Evolutionary conservation across 1,140 invertebrate species (phyloP).

Genomic region (Nasonia vitripennis): DNA sequence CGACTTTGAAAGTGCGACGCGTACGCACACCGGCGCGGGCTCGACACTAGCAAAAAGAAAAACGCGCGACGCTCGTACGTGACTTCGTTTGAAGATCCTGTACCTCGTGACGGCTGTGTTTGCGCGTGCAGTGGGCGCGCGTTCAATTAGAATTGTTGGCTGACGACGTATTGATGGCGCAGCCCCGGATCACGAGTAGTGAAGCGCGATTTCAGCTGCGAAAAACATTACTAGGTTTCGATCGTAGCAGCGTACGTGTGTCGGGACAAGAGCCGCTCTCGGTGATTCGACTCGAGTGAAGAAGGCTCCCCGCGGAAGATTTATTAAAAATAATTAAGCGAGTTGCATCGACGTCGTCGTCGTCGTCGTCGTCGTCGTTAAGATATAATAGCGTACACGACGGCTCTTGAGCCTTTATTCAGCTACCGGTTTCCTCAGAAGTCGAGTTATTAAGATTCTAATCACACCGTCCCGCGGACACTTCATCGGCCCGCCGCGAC

Average conservation of each 20-base stretch:
- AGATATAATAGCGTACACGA: slow-evolving; percentile 21
- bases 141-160: neutral
- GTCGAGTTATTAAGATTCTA: slow-evolving; percentile 38
- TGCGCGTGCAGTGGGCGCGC: neutral
- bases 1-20: slow-evolving; percentile 40
- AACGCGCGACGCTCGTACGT: neutral
- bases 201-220: too few relatives aligned
- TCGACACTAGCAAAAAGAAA: too few relatives aligned
- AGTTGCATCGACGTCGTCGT: neutral
- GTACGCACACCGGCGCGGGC: neutral
- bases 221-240: too few relatives aligned
- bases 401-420: neutral
- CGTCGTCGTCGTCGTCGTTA: slow-evolving; percentile 25
- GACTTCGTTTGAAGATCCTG: slow-evolving; percentile 24
- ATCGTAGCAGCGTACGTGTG: too few relatives aligned
- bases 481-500: neutral
- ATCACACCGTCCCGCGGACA: neutral
- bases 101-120: neutral
- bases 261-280: too few relatives aligned
- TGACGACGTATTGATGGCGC: too few relatives aligned
- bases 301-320: neutral
- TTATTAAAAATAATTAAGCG: slow-evolving; percentile 30
- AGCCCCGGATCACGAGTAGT: too few relatives aligned
- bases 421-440: slow-evolving; percentile 9
- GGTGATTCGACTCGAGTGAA: too few relatives aligned